A percentile compares a stretch with the other conserved stretches of the same genome.
Conservation (phyloP, 2,888 invertebrate species). For the Neoaliturus tenellus region DNA sequence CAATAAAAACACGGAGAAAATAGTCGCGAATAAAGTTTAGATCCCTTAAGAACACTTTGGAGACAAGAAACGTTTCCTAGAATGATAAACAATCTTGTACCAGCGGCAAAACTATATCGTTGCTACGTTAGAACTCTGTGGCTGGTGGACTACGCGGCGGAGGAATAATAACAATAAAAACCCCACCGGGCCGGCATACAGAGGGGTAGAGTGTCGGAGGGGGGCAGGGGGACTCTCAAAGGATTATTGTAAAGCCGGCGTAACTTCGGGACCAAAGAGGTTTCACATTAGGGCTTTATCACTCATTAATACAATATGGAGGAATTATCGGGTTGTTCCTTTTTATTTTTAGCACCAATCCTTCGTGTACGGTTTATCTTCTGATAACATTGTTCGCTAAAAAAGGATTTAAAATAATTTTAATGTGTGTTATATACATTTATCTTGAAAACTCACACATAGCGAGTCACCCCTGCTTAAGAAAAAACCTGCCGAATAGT, state of each 20-base stretch:
- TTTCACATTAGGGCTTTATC: conserved; percentile 30
- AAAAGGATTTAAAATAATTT: too few relatives aligned
- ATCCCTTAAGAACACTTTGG: conserved; percentile 21
- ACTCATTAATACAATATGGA: background rate
- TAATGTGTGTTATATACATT: too few relatives aligned
- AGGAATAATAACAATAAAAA: conserved; percentile 23
- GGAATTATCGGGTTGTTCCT: background rate
- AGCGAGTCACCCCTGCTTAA: too few relatives aligned
- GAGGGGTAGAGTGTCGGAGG: background rate
- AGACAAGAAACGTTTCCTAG: conserved; percentile 1
- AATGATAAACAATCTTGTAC: conserved; percentile 15
- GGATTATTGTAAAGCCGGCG: conserved; percentile 38
- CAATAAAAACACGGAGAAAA: conserved; percentile 2
- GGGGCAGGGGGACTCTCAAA: conserved; percentile 24
- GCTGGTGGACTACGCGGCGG: background rate
- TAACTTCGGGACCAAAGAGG: conserved; percentile 27
- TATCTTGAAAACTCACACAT: too few relatives aligned
- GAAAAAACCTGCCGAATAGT: too few relatives aligned
- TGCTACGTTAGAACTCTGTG: background rate
- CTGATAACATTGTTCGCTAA: background rate
- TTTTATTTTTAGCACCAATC: background rate
- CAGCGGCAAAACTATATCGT: background rate
- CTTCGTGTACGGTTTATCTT: background rate
- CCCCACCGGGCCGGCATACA: background rate
- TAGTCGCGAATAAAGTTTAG: background rate